Evolutionary conservation across 2,113 vertebrate genomes (phyloP).

Genomic region (Isurus oxyrinchus): DNA sequence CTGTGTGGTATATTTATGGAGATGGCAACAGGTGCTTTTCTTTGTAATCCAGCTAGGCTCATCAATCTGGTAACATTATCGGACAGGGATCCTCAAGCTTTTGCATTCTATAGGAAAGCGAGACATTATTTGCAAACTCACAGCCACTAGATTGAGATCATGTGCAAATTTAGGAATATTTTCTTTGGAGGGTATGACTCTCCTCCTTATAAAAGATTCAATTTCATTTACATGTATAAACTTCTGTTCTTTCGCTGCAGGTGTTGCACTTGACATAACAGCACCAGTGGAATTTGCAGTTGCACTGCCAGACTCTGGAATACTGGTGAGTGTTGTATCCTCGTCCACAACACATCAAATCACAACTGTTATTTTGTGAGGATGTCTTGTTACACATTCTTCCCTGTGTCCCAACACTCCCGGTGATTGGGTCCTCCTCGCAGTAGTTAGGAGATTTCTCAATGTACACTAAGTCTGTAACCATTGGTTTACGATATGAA

Average conservation of each 20-base stretch:
- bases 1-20: conserved; percentile 19
- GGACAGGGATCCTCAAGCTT: conserved; percentile 41
- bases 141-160: conserved; percentile 38
- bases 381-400: conserved; percentile 91
- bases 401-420: conserved; percentile 87
- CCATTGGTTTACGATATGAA: conserved; percentile 93
- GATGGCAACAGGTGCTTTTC: conserved; percentile 10
- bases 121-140: conserved; percentile 38
- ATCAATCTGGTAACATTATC: neutral
- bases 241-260: conserved; percentile 94
- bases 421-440: conserved; percentile 79
- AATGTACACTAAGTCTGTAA: conserved; percentile 92
- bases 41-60: conserved; percentile 17
- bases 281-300: conserved; percentile 99
- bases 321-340: conserved; percentile 99
- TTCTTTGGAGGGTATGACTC: neutral
- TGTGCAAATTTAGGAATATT: conserved; percentile 51
- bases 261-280: conserved; percentile 98
- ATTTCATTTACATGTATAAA: conserved; percentile 86
- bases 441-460: conserved; percentile 97
- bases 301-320: conserved; percentile 94
- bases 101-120: conserved; percentile 39
- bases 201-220: neutral
- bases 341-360: conserved; percentile 94
- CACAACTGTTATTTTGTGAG: conserved; percentile 84